Base-by-base conservation (phyloP, 2,113 vertebrate genomes). In the Mystacornis crossleyi region DNA sequence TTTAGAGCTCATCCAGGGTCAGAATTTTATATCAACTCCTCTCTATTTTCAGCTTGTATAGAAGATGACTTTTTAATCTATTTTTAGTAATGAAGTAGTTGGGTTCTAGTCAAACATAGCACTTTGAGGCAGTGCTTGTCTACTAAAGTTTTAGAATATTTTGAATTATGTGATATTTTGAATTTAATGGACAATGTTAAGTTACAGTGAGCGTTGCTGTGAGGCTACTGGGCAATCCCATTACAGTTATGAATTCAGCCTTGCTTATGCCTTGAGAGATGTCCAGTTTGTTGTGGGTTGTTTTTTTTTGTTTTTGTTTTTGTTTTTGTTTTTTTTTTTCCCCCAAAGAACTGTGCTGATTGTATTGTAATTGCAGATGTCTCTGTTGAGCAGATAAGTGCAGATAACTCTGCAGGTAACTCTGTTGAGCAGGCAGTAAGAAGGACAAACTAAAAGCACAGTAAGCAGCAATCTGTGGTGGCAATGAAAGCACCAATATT, bases 21-120 rank as follows among this genome's bases (percentile, higher is more conserved):
- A 87, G 38, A 82, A 54, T 88, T 75, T 85, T 77, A 13, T 71
- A 87, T 89, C 62, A 91, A 81, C 43, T 88, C 69, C 85, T 58
- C 71, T 82, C 54, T 91, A 61, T 92, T 95, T 93, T 95, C 91
- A 93, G 62, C 82, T 85, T 81, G 13, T 55, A 18, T 80, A 70
- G 90, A 86, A 91, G 65, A 93, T 82, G 61, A 89, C 57, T 93
- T 91, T 83, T 86, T 26, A 69, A 64, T 94, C 91, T 93, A 29
- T 95, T 92, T 97, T 92, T 91, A 96, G 70, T 61, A 80, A 71
- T 69, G n/a, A 84, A 89, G 61, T 62, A 61, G 43, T 78, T 90
- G 83, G 48, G 42, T 95, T 93, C 66, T 95, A 48, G 53, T 96
- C 77, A 91, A 89, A 71, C 38, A n/a, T 84, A 78, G 50, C 23